Conservation (phyloP, 2,113 vertebrate species). For the Phrynosoma blainvillii region DNA sequence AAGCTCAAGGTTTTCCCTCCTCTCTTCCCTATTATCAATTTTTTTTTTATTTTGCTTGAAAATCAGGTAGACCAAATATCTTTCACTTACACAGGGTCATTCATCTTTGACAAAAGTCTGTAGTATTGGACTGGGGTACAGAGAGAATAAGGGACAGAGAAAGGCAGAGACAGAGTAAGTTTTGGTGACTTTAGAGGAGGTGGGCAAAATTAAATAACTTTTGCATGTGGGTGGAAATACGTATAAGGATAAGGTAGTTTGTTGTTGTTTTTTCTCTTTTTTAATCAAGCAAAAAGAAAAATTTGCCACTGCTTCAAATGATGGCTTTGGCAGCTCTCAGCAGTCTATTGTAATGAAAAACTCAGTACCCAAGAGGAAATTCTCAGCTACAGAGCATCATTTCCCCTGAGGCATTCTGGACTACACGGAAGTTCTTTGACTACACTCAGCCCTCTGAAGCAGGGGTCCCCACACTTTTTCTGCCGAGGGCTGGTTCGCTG, state of each 20-base stretch:
- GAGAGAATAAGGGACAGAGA: background rate
- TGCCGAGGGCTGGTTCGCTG: too few species aligned
- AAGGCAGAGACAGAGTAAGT: background rate
- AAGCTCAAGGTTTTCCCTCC: background rate
- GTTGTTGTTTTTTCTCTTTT: background rate
- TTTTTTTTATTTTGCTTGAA: background rate
- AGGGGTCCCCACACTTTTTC: too few species aligned
- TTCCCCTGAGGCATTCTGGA: background rate
- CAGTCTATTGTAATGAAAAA: background rate
- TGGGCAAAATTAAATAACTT: background rate
- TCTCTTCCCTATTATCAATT: rapidly evolving
- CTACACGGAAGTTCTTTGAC: background rate
- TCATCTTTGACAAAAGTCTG: background rate
- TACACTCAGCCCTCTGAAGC: background rate
- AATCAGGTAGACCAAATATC: background rate
- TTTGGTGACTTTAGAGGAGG: background rate
- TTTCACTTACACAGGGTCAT: background rate
- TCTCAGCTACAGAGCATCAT: background rate
- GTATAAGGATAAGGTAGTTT: background rate
- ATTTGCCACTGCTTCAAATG: background rate
- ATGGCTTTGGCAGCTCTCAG: background rate
- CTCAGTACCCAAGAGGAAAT: background rate
- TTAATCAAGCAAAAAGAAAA: background rate
- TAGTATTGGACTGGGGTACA: background rate
- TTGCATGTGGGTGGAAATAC: background rate